Evolutionary conservation across 2,888 invertebrate genomes (phyloP).

Genomic region (Horisme vitalbata): DNA sequence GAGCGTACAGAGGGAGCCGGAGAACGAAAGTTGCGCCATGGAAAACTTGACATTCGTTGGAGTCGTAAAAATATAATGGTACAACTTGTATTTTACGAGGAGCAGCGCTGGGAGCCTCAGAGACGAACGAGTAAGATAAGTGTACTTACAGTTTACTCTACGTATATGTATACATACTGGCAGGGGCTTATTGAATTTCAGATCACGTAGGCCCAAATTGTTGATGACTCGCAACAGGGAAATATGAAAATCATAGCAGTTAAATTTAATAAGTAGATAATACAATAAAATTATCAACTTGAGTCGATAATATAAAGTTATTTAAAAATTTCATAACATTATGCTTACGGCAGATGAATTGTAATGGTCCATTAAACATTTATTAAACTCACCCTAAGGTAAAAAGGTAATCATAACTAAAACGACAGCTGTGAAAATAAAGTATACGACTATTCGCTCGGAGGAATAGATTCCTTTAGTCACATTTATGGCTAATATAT

Average conservation of each 20-base stretch:
- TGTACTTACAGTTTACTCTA: constrained; percentile 30
- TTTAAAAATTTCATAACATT: too few relatives aligned
- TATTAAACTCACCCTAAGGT: background rate
- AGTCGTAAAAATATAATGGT: constrained; percentile 77
- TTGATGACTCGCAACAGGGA: constrained; percentile 4
- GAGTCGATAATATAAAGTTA: too few relatives aligned
- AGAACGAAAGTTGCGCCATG: constrained; percentile 52
- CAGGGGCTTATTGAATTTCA: constrained; percentile 27
- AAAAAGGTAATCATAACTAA: background rate
- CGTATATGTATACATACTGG: constrained; percentile 20
- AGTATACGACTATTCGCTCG: constrained; percentile 40
- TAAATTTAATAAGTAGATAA: too few relatives aligned
- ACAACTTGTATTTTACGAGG: constrained; percentile 74
- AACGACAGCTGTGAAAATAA: constrained; percentile 21
- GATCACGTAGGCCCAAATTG: constrained; percentile 14
- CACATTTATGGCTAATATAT: constrained; percentile 83
- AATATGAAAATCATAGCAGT: background rate
- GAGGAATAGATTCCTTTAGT: constrained; percentile 76
- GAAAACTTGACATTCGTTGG: constrained; percentile 75
- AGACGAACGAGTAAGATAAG: constrained; percentile 52
- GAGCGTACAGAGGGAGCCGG: constrained; percentile 39
- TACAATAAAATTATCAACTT: too few relatives aligned
- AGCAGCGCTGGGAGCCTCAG: constrained; percentile 56
- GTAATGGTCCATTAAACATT: too few relatives aligned
- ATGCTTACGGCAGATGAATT: too few relatives aligned